Conservation (phyloP, 2,888 invertebrate species). For the Limnephilus marmoratus region DNA sequence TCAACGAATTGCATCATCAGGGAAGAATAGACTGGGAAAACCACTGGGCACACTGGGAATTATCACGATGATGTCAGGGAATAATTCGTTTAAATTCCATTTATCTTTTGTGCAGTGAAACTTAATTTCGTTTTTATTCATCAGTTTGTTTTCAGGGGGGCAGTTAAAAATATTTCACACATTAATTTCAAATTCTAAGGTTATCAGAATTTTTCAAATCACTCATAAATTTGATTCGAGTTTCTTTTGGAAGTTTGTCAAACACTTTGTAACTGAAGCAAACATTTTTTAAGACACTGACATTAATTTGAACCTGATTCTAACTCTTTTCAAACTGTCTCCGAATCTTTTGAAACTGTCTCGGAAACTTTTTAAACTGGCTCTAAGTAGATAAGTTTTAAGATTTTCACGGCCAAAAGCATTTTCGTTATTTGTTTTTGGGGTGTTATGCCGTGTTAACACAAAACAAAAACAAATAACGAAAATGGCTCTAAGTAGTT, state of each 20-base stretch:
- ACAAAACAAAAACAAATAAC: too few relatives aligned
- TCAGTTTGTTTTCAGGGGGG: neutral
- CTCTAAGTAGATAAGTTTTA: too few relatives aligned
- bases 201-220: too few relatives aligned
- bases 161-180: neutral
- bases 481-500: too few relatives aligned
- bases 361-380: neutral
- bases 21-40: neutral
- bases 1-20: neutral
- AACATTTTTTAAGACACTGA: neutral
- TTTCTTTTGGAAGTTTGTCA: neutral
- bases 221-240: too few relatives aligned
- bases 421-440: too few relatives aligned
- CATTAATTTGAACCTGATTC: neutral
- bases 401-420: too few relatives aligned
- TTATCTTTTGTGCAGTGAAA: neutral
- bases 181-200: too few relatives aligned
- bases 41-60: neutral
- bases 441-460: too few relatives aligned
- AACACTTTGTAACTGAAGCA: neutral
- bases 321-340: too few relatives aligned
- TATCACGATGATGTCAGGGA: neutral
- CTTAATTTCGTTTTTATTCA: neutral
- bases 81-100: neutral
- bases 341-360: too few relatives aligned